Conservation (phyloP, 2,113 vertebrate species). For the Piaya cayana region DNA sequence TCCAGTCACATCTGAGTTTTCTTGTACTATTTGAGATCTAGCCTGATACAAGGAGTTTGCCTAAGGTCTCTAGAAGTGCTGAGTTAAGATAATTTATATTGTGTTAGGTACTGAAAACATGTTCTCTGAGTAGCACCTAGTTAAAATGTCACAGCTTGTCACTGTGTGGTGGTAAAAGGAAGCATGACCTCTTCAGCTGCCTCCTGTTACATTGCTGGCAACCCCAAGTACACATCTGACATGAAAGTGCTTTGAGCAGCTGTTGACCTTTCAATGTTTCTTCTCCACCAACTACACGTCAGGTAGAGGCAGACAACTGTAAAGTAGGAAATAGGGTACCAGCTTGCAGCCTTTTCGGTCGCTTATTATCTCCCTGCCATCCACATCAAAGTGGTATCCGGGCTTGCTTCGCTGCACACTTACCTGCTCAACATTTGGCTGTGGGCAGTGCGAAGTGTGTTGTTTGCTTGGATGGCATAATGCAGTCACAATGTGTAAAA, state of each 20-base stretch:
- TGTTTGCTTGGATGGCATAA: background rate
- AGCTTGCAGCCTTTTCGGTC: background rate
- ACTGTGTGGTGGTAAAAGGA: background rate
- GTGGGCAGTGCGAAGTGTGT: rapidly evolving
- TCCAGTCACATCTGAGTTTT: background rate
- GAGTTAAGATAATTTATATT: background rate
- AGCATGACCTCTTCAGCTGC: slow-evolving; percentile 1
- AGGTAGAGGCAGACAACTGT: background rate
- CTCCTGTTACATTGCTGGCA: background rate
- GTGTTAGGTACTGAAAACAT: background rate
- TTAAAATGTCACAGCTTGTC: slow-evolving; percentile 23
- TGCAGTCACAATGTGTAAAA: background rate
- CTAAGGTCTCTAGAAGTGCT: background rate
- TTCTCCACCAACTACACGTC: background rate
- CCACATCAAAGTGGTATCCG: background rate
- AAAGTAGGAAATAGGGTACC: background rate
- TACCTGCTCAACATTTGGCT: background rate
- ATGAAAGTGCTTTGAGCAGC: slow-evolving; percentile 20
- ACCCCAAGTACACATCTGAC: background rate
- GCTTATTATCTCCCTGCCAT: background rate
- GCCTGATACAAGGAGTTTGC: background rate
- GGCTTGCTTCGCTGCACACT: background rate
- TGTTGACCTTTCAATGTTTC: slow-evolving; percentile 55
- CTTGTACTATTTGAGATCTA: background rate
- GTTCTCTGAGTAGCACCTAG: background rate